Evolutionary conservation across 1,140 invertebrate species (phyloP), one percentile per base, ranked within the genome.

Genomic region (Formica exsecta): DNA sequence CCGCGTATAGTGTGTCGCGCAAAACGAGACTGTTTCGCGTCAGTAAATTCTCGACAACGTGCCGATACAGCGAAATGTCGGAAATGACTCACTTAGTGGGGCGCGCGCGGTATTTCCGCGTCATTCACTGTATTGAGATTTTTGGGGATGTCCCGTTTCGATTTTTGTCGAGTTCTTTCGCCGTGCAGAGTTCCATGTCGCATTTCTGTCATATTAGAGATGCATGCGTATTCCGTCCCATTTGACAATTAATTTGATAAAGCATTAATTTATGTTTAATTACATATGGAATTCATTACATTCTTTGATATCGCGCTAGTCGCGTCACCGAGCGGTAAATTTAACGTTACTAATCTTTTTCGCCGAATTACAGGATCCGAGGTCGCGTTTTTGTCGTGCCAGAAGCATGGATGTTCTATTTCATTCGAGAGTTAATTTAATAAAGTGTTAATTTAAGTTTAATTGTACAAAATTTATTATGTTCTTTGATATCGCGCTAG

Each of bases 1-100:
- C 48, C 51, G 48, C 32, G 11, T 3, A 36, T 29, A 44, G 80
- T 71, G 62, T 64, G 71, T 89, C 75, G 71, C 29, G 57, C 32
- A 84, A 89, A 89, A 89, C 61, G 68, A 70, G 80, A 89, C 74
- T 64, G 74, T 75, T 75, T 48, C 68, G 54, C 64, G 54, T 86
- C 68, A 44, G 57, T 88, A 88, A 81, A 86, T 89, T 86, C 64
- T 70, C 83, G 11, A 8, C 54, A 36, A 36, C 54, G 36, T 62
- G 74, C 65, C 87, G 88, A 89, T 89, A 61, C 84, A 77, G 68
- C 68, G 68, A 62, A 59, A 88, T 19, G 41, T 44, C 22, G 41
- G 13, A 66, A 73, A 73, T 77, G 84, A 87, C 59, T 89, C 86
- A 84, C 85, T 89, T 74, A 66, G 32, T 3, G 71, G 48, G 25